Base-by-base conservation (phyloP, 35 echinoderm and acorn worm species). In the Ophioderma brevispina region DNA sequence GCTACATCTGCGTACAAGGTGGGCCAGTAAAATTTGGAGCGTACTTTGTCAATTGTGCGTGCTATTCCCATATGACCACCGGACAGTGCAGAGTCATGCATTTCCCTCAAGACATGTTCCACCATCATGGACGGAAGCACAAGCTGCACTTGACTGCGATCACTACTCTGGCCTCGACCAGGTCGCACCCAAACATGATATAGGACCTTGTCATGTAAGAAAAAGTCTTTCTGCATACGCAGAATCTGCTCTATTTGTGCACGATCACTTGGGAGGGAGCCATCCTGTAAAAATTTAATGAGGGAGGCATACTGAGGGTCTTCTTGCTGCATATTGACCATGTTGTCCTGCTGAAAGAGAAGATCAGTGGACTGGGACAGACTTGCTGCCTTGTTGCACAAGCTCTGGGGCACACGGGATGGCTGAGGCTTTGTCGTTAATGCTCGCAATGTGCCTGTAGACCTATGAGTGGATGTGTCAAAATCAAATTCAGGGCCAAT, bases 1-100 rank as follows among this genome's bases (percentile, higher is more conserved):
- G 82, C 79, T 30, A 90, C 39, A 64, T 90, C 88, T 32, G 78
- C 21, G 36, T 82, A 64, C 78, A 90, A 82, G 38, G 39, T 28
- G 15, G 0, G 1, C 88, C 88, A 84, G 76, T n/a, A 37, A 90
- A 84, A 90, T n/a, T 36, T 64, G 40, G 33, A 13, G 13, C 80
- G 35, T 32, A 84, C 64, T 63, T 82, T 90, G n/a, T 90, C 88
- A 32, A 83, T 63, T 31, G 88, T 90, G 0, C 80, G 21, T 4
- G 49, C 23, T 25, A 84, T 90, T 18, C 88, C 88, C 36, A 84
- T 38, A 32, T 84, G 52, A 40, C 80, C 36, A 30, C 88, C 88
- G 28, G 79, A 3, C 21, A 90, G 36, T 28, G 46, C 55, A 1
- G 80, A 90, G 40, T 90, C 88, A 84, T 90, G 50, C 36, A 82